phyloP scores from a whole-genome alignment of 1,140 invertebrate species.

The Drosophila chauvacae region DNA sequence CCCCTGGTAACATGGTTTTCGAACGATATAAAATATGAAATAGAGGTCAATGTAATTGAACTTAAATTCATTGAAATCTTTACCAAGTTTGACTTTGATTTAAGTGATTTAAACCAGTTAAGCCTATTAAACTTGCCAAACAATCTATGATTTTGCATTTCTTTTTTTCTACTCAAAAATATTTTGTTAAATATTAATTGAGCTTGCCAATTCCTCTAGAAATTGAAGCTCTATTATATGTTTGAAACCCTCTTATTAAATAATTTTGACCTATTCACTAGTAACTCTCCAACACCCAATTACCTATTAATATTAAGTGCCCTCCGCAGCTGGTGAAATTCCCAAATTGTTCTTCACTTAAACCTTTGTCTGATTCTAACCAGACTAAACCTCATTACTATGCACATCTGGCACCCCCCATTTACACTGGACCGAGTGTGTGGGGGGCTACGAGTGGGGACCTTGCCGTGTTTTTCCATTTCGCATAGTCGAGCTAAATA shows the following conservation, averaged over 20 bases:
- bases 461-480: constrained; percentile 62
- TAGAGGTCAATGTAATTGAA: constrained; percentile 18
- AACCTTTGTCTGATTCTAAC: not conserved
- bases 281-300: not conserved
- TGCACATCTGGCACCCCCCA: constrained; percentile 34
- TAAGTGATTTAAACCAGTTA: constrained; percentile 24
- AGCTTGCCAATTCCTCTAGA: not conserved
- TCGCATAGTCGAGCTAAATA: constrained; percentile 38
- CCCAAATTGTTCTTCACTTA: constrained; percentile 27
- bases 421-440: constrained; percentile 20
- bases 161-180: not conserved
- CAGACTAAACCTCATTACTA: constrained; percentile 29
- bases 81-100: constrained; percentile 24
- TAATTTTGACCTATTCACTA: not conserved
- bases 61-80: constrained; percentile 16
- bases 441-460: constrained; percentile 1
- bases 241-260: not conserved
- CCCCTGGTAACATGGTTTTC: constrained; percentile 1
- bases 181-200: not conserved
- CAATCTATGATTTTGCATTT: constrained; percentile 1
- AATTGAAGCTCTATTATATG: not conserved
- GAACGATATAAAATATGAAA: not conserved
- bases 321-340: constrained; percentile 15
- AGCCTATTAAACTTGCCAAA: constrained; percentile 18
- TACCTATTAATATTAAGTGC: not conserved